Base-by-base conservation (phyloP, 2,797 vertebrate species). In the Philypnodon macrostomus region DNA sequence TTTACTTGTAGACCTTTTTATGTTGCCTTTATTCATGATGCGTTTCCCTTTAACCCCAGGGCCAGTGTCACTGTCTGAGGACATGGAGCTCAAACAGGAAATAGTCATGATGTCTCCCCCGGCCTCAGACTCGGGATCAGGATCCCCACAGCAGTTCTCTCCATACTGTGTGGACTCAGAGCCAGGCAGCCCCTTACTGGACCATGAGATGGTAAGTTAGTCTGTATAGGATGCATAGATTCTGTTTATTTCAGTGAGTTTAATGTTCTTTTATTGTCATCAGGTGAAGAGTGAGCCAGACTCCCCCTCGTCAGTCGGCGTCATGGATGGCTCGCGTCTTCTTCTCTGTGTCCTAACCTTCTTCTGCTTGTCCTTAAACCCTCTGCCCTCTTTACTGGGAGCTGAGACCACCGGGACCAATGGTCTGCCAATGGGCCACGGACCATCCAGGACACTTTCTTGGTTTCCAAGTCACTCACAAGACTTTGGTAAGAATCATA, bases 131-230 rank as follows among this genome's bases (percentile, higher is more conserved):
- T 93, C 95, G 0, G 96, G 94, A 6, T 94, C 94, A 0, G 87
- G 92, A 7, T 98, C 96, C 21, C 93, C 94, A 38, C 88, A 88
- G 15, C 93, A 93, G 66, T 96, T 94, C 75, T 98, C 95, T 26
- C 96, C 95, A 0, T 98, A 93, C 81, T 96, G 92, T 47, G 91
- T 98, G 11, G 97, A 98, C 79, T 99, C 95, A 0, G 95, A 98
- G 58, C 96, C 95, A 0, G 93, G 93, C 63, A 99, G 95, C 63
- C 96, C 97, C 0, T 81, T 97, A 39, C 64, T 95, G 69, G 95
- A 97, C 18, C 79, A 88, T 1, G 87, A 91, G 9, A 84, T 76
- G 87, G 89, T 91, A 54, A 65, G 11, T 30, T n/a, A 30, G 13
- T 8, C 1, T 1, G 36, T 11, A 19, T 4, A 6, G 12, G 19